Evolutionary conservation across 2,888 invertebrate genomes (phyloP).

Genomic region (Aphidoletes aphidimyza): DNA sequence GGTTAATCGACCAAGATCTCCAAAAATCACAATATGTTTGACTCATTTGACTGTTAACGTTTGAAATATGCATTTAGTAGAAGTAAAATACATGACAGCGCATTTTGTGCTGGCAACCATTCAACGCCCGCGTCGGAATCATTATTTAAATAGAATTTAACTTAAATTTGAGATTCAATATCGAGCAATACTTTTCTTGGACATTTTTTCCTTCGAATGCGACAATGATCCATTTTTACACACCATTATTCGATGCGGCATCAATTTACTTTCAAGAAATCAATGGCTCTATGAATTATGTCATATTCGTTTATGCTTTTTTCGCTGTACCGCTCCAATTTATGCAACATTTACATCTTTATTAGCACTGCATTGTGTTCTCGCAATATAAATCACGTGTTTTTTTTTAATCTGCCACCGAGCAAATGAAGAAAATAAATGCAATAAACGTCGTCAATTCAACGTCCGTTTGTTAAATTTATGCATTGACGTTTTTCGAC

Average conservation of each 20-base stretch:
- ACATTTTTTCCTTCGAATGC: too few relatives aligned
- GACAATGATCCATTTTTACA: too few relatives aligned
- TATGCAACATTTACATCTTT: conserved; percentile 22
- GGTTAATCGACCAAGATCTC: not conserved
- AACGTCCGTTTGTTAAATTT: conserved; percentile 8
- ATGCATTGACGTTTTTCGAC: not conserved
- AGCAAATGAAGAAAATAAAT: not conserved
- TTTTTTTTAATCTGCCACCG: not conserved
- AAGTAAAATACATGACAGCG: too few relatives aligned
- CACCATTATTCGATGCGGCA: not conserved
- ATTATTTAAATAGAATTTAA: not conserved
- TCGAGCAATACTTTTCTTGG: too few relatives aligned
- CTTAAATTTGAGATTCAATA: too few relatives aligned
- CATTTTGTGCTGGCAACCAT: too few relatives aligned
- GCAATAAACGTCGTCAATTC: conserved; percentile 19
- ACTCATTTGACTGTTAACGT: too few relatives aligned
- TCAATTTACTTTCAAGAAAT: not conserved
- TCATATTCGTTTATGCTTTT: too few relatives aligned
- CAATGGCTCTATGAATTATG: too few relatives aligned
- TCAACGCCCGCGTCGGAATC: too few relatives aligned
- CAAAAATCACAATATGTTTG: too few relatives aligned
- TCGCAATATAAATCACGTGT: conserved; percentile 13
- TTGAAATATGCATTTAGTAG: too few relatives aligned
- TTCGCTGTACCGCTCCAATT: conserved; percentile 12
- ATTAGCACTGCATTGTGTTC: conserved; percentile 26